Evolutionary conservation across 1,140 invertebrate genomes (phyloP).

Genomic region (Zaprionus africanus): DNA sequence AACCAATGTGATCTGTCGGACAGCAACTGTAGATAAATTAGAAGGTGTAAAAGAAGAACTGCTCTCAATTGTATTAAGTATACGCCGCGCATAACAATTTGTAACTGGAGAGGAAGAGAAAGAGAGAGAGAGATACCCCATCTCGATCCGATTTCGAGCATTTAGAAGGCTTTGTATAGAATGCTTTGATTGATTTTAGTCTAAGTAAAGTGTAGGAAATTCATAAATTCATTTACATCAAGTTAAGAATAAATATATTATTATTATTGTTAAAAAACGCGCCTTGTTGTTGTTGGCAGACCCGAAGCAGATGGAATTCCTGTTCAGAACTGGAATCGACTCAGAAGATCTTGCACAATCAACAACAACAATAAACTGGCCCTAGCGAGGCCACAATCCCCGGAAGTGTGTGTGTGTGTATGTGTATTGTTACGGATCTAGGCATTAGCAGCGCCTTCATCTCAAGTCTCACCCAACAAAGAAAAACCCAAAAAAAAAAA

Average conservation of each 20-base stretch:
- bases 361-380: constrained; percentile 24
- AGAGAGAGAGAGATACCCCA: not conserved
- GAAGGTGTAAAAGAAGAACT: constrained; percentile 16
- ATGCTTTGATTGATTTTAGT: constrained; percentile 7
- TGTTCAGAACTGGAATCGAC: constrained; percentile 24
- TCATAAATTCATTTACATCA: constrained; percentile 24
- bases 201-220: constrained; percentile 13
- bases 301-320: constrained; percentile 11
- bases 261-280: constrained; percentile 4
- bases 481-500: not conserved
- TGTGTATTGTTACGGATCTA: constrained; percentile 8
- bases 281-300: constrained; percentile 9
- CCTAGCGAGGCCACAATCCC: constrained; percentile 37
- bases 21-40: constrained; percentile 38
- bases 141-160: not conserved
- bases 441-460: constrained; percentile 7
- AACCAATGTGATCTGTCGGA: constrained; percentile 51
- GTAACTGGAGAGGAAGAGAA: constrained; percentile 13
- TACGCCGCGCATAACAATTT: constrained; percentile 31
- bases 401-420: constrained; percentile 27
- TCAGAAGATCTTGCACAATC: constrained; percentile 16
- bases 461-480: constrained; percentile 8
- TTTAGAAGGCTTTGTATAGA: constrained; percentile 27
- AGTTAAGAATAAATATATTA: constrained; percentile 4
- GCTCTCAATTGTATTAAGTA: constrained; percentile 25